A percentile compares a stretch with the other conserved stretches of the same genome.
Evolutionary conservation across 2,888 invertebrate genomes (phyloP).

Genomic region (Amitus sp.): DNA sequence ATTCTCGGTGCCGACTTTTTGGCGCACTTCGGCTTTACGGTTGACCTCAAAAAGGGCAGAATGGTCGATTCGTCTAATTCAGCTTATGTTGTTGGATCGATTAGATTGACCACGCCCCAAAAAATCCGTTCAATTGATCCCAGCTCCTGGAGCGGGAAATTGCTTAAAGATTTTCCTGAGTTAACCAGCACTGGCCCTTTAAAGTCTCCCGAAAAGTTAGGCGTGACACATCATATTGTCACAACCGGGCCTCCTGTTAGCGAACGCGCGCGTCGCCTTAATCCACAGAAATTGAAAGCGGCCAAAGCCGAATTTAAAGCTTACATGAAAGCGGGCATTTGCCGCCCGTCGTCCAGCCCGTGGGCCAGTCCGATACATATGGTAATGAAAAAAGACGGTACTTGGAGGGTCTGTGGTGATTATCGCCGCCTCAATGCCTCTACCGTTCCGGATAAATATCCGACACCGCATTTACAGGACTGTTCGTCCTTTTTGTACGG

Average conservation of each 20-base stretch:
- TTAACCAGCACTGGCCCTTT: not conserved
- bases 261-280: no score
- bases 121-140: no score
- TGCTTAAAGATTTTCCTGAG: slow-evolving; percentile 6
- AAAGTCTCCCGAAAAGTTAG: not conserved
- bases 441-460: slow-evolving; percentile 49
- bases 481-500: slow-evolving; percentile 32
- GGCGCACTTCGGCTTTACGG: no score
- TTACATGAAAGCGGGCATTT: not conserved
- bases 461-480: slow-evolving; percentile 48
- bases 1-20: no score
- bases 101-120: no score
- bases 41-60: no score
- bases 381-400: slow-evolving; percentile 40
- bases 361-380: slow-evolving; percentile 60
- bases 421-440: slow-evolving; percentile 45
- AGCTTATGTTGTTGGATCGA: no score
- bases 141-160: no score
- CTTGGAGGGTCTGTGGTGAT: slow-evolving; percentile 4
- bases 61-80: no score
- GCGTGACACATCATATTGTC: not conserved
- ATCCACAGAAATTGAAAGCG: not conserved
- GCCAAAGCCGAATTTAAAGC: not conserved
- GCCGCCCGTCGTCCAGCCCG: not conserved
- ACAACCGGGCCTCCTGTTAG: no score